Conservation (phyloP, 1,140 invertebrate species). For the Cotesia chilonis region DNA sequence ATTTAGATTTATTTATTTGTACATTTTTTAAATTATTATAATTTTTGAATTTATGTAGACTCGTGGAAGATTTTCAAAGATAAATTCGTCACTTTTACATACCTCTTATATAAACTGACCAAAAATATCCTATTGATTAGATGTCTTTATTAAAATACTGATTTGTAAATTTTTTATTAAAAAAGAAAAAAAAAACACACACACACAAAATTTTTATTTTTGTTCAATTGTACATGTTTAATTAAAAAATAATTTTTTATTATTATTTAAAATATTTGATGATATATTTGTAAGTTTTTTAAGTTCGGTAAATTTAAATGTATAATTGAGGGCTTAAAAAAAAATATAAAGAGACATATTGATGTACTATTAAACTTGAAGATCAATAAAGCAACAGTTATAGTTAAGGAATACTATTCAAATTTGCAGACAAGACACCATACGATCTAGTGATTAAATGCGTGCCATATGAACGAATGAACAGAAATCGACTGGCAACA, state of each 20-base stretch:
- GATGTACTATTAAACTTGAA: no score
- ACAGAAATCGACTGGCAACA: conserved; percentile 18
- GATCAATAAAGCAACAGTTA: no score
- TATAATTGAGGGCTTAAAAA: no score
- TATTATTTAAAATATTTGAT: no score
- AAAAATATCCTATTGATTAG: conserved; percentile 44
- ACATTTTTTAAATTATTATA: no score
- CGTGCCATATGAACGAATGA: conserved; percentile 10
- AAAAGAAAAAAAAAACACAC: neutral
- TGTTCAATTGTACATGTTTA: neutral
- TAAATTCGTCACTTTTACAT: conserved; percentile 32
- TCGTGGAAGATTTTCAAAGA: neutral
- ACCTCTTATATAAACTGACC: conserved; percentile 46
- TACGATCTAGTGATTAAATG: neutral
- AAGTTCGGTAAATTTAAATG: no score
- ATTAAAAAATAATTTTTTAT: no score
- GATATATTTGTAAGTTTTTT: no score
- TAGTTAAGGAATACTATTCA: no score
- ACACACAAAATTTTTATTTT: neutral
- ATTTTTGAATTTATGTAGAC: no score
- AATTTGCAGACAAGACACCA: neutral
- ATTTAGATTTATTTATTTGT: neutral
- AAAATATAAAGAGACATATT: no score
- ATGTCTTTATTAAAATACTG: conserved; percentile 9
- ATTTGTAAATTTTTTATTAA: neutral